Conservation (phyloP, 2,113 vertebrate genomes). For the Psilopogon haemacephalus region DNA sequence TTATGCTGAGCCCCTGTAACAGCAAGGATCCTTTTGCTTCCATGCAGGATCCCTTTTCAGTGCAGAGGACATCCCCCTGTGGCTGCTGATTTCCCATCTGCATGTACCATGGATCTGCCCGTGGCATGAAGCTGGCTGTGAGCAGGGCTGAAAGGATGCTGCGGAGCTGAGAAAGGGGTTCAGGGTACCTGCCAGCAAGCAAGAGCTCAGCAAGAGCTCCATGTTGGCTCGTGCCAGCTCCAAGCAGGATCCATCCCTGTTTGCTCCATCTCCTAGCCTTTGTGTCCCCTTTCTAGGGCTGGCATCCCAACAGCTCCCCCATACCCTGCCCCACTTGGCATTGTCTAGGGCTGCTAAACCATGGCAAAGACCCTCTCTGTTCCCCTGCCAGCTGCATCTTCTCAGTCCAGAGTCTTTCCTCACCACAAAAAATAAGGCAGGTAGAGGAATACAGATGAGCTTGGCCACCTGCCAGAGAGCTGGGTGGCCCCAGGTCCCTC, state of each 20-base stretch:
- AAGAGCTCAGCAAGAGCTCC: too few relatives aligned
- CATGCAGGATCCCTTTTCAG: neutral
- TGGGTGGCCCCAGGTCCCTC: neutral
- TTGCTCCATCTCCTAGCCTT: neutral
- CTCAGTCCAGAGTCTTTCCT: neutral
- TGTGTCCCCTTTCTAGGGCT: neutral
- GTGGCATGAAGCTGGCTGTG: neutral
- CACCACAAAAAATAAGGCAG: neutral
- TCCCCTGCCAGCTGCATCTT: neutral
- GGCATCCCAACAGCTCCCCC: neutral
- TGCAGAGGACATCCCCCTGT: neutral
- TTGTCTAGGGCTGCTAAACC: neutral
- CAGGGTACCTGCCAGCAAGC: neutral
- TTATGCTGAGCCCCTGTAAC: neutral
- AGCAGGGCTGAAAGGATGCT: neutral
- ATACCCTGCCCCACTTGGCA: neutral
- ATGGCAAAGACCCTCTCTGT: neutral
- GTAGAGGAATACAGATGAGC: neutral
- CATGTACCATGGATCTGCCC: neutral
- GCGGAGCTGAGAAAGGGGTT: neutral
- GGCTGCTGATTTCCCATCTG: neutral
- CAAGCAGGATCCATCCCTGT: neutral
- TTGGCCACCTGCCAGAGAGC: neutral
- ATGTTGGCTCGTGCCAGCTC: neutral
- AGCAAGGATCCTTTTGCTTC: neutral